Evolutionary conservation across 2,888 invertebrate genomes (phyloP).

Genomic region (Amorpha juglandis): DNA sequence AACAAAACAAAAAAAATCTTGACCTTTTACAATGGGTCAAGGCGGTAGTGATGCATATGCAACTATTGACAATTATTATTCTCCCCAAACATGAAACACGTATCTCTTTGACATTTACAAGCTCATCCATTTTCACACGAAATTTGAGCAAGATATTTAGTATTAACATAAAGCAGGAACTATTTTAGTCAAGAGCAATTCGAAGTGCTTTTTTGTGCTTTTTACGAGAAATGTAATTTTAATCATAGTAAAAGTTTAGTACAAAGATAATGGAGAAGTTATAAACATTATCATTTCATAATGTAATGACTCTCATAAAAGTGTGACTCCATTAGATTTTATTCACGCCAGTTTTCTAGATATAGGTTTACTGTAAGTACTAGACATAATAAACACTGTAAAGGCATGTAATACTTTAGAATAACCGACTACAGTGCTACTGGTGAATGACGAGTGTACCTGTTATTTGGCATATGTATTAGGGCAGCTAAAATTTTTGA

Average conservation of each 20-base stretch:
- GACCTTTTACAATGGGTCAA: too few species aligned
- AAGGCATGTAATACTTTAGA: too few species aligned
- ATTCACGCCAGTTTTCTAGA: background rate
- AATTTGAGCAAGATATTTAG: background rate
- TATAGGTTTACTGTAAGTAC: background rate
- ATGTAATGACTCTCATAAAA: background rate
- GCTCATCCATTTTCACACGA: background rate
- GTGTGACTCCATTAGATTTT: background rate
- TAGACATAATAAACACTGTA: background rate
- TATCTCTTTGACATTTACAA: background rate
- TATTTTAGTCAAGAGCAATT: too few species aligned
- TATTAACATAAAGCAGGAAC: background rate
- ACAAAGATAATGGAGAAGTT: background rate
- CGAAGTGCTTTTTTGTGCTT: too few species aligned
- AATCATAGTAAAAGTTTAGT: background rate
- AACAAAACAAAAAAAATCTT: too few species aligned
- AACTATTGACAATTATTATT: background rate
- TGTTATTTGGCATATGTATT: too few species aligned
- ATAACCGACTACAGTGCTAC: too few species aligned
- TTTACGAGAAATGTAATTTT: background rate
- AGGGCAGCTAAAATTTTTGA: too few species aligned
- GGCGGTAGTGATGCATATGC: too few species aligned
- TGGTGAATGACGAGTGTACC: too few species aligned
- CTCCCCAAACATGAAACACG: background rate
- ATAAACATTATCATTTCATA: constrained; percentile 3